Percentiles rank a stretch among this genome's conserved stretches.
Conservation (phyloP, 2,113 vertebrate genomes). For the Paedocypris sp. region DNA sequence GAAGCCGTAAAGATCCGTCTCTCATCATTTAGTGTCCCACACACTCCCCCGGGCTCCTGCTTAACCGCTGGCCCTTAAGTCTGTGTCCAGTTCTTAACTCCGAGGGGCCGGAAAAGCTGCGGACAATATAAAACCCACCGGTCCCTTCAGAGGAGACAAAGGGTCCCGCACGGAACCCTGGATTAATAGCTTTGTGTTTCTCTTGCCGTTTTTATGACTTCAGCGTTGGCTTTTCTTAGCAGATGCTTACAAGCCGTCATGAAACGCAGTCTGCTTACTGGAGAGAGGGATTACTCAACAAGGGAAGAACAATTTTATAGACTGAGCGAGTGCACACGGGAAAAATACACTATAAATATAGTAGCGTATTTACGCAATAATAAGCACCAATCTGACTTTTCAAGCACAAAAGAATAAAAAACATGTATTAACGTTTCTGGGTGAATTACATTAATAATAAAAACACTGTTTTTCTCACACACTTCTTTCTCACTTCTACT, state of each 20-base stretch:
- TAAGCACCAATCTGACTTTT: no score
- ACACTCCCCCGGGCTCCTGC: slow-evolving; percentile 41
- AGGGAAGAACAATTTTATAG: neutral
- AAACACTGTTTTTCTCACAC: no score
- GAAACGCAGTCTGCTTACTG: neutral
- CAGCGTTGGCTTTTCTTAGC: slow-evolving; percentile 43
- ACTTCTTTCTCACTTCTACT: no score
- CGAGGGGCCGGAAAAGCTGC: slow-evolving; percentile 60
- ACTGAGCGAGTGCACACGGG: no score
- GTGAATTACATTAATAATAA: no score
- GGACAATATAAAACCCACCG: slow-evolving; percentile 61
- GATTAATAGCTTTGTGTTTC: slow-evolving; percentile 56
- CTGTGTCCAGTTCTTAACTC: slow-evolving; percentile 58
- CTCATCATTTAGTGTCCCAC: slow-evolving; percentile 7
- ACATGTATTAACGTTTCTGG: no score
- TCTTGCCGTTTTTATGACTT: slow-evolving; percentile 44
- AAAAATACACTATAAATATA: no score
- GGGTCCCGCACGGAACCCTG: slow-evolving; percentile 50
- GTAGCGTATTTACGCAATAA: no score
- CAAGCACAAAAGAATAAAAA: no score
- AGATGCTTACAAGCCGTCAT: slow-evolving; percentile 41
- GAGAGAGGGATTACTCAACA: neutral
- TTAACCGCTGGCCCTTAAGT: slow-evolving; percentile 41
- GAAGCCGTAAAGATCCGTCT: slow-evolving; percentile 41
- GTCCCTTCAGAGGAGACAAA: slow-evolving; percentile 57